Percentiles rank a stretch among this genome's conserved stretches.
Conservation (phyloP, 2,113 vertebrate species). For the Thomomys bottae region DNA sequence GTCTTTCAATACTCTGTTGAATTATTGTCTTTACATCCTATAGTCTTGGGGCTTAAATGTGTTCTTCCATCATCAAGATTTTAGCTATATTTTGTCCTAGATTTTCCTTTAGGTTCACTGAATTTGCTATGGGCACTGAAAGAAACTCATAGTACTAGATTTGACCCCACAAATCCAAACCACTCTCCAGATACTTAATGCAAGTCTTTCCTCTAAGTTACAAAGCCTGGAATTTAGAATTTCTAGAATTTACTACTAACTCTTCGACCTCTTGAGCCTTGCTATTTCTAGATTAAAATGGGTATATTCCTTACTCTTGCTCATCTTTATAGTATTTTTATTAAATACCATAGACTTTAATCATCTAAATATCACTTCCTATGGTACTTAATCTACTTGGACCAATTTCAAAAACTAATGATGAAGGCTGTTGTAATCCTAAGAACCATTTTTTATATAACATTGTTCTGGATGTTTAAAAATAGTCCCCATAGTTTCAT, state of each 20-base stretch:
- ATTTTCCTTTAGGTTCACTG: background rate
- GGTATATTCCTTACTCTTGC: background rate
- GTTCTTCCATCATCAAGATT: background rate
- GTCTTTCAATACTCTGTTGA: background rate
- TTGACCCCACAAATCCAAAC: background rate
- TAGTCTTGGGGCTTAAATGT: background rate
- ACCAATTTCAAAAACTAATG: background rate
- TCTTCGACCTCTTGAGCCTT: background rate
- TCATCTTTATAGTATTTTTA: background rate
- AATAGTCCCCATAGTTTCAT: slow-evolving; percentile 7
- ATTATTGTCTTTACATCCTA: background rate
- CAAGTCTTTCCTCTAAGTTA: background rate
- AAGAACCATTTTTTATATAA: background rate
- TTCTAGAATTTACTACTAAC: background rate
- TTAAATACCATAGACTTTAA: too few species aligned
- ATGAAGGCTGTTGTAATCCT: background rate
- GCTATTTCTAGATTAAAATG: slow-evolving; percentile 29
- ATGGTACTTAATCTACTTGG: background rate
- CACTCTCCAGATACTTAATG: background rate
- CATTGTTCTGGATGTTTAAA: background rate
- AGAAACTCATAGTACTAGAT: background rate
- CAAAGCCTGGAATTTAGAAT: background rate
- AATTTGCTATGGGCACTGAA: background rate
- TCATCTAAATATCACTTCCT: too few species aligned
- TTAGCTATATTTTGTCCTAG: background rate